Base-by-base conservation (phyloP, 2,888 invertebrate species). In the Oegoconia quadripuncta region DNA sequence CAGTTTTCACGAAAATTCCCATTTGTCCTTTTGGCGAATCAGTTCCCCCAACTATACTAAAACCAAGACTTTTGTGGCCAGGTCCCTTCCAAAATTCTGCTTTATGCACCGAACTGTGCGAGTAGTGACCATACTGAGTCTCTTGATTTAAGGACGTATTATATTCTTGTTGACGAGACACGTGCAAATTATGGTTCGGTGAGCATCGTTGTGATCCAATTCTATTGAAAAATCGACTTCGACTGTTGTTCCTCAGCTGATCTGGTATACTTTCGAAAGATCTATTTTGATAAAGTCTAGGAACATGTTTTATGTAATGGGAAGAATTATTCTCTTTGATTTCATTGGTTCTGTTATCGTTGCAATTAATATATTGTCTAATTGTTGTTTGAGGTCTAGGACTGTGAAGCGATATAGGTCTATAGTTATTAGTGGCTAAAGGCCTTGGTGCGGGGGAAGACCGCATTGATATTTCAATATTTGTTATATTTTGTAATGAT, bases 1-100 rank as follows among this genome's bases (percentile, higher is more conserved):
- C 94, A 6, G 95, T 95, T 80, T 96, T 95, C 3, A 97, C 94
- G 74, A 94, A 96, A 71, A 97, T 95, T 30, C 96, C 96, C 91
- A 96, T 93, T 71, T 92, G 92, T 30, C 95, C 96, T 75, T 94
- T 94, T 0, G 95, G 94, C 2, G 95, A 95, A 76, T 96, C 96
- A 34, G 92, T 91, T 31, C 96, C 97, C 35, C 96, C 97, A 18
- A 96, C 96, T 56, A 96, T 95, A 69, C 95, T 96, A 72, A 97
- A 96, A 23, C 96, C 96, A 34, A 96, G 88, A 38, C 95, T 95
- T 74, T 95, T 96, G 59, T 93, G 92, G 17, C 95, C 94, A 3
- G 90, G 90, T 17, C 96, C 96, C 78, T 96, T 96, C 80, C 93
- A 92, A 71, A 95, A 95, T 39, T 91, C 90, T 8, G 91, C 89